Base-by-base conservation (phyloP, 1,140 invertebrate genomes). In the Orius laevigatus region DNA sequence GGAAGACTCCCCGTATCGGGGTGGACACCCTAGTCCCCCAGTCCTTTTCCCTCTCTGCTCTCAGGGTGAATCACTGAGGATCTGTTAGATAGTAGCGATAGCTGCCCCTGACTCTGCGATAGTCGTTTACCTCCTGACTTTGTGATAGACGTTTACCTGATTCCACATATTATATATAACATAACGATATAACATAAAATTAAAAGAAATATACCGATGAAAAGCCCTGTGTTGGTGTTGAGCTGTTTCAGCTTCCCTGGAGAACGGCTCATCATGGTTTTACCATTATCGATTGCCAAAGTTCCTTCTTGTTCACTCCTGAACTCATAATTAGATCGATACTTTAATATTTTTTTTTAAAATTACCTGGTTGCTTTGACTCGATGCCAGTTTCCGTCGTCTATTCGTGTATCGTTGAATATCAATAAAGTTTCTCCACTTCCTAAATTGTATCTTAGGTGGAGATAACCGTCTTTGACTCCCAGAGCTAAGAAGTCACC, bases 301-400 rank as follows among this genome's bases (percentile, higher is more conserved):
- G 81, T 79, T 10, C 84, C 85, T 59, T 84, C 78, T 67, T 87
- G 81, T 55, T 85, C 79, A 62, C 84, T 83, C 60, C 88, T 92
- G 61, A 11, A 66, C n/a, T n/a, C n/a, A n/a, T n/a, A n/a, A n/a
- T n/a, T n/a, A n/a, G n/a, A n/a, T n/a, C n/a, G n/a, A n/a, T n/a
- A n/a, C n/a, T n/a, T n/a, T n/a, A n/a, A n/a, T n/a, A n/a, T n/a
- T n/a, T n/a, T n/a, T n/a, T n/a, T n/a, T n/a, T n/a, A n/a, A n/a
- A n/a, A n/a, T n/a, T 68, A 93, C 90, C 90, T 86, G 25, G 85
- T 77, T 20, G 84, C 82, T 64, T 80, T 74, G 18, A 93, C 75
- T 51, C 82, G 72, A 65, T 96, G 90, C 90, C 90, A 95, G 34
- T 87, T 70, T 46, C 88, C 88, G 65, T 95, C 88, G 64, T 90